A percentile compares a stretch with the other conserved stretches of the same genome.
Conservation (phyloP, 2,113 vertebrate species). For the Jaculus jaculus region DNA sequence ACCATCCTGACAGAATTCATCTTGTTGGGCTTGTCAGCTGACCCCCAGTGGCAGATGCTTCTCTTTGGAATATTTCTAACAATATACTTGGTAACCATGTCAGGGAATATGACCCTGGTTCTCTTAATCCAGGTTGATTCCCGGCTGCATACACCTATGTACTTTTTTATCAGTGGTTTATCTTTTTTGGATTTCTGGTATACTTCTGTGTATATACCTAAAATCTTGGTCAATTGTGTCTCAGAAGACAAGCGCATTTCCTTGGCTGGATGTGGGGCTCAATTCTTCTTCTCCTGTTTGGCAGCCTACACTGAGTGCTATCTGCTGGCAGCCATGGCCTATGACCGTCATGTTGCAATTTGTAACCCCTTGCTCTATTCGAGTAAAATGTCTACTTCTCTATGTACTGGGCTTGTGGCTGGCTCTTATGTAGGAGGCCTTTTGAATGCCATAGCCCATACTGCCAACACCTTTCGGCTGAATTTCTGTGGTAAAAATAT, state of each 20-base stretch:
- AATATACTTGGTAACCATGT: conserved; percentile 45
- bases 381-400: conserved; percentile 53
- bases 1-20: conserved; percentile 65
- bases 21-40: conserved; percentile 60
- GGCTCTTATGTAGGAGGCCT: conserved; percentile 59
- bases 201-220: conserved; percentile 71
- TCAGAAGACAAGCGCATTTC: conserved; percentile 71
- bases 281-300: conserved; percentile 66
- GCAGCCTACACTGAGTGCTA: conserved; percentile 64
- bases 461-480: conserved; percentile 49
- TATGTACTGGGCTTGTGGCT: conserved; percentile 55
- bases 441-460: conserved; percentile 66
- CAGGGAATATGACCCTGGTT: conserved; percentile 69
- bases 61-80: conserved; percentile 64
- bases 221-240: conserved; percentile 59
- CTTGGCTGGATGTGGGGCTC: conserved; percentile 64
- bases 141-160: conserved; percentile 67
- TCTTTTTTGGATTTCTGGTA: conserved; percentile 78
- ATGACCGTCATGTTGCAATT: conserved; percentile 34
- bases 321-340: conserved; percentile 64
- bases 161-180: conserved; percentile 71
- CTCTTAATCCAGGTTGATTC: conserved; percentile 53
- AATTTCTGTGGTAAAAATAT: conserved; percentile 69
- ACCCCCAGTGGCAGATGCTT: conserved; percentile 47
- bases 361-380: conserved; percentile 62